These are phyloP conservation scores for Semicossyphus pulcher DNA, from an alignment of 2,113 vertebrate genomes.

Conservation along the genomic window DNA sequence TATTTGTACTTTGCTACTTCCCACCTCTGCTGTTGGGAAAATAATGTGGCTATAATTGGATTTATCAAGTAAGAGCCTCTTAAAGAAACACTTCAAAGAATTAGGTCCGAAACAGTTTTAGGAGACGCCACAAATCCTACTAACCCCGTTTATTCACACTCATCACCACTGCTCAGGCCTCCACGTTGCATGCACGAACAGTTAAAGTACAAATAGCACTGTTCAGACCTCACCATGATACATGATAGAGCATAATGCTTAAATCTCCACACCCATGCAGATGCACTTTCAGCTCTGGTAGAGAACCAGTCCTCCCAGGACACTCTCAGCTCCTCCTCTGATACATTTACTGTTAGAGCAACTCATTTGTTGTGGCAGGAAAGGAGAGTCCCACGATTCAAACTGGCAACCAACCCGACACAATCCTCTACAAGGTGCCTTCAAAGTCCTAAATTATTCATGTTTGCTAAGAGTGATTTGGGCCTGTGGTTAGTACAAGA, in stretches of 20 bases:
- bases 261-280: not conserved
- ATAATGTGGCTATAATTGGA: too few relatives aligned
- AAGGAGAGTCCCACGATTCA: too few relatives aligned
- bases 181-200: not conserved
- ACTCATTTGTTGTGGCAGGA: constrained; percentile 10
- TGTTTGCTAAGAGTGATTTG: too few relatives aligned
- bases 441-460: too few relatives aligned
- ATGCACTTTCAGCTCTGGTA: not conserved
- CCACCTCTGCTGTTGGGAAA: too few relatives aligned
- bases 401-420: not conserved
- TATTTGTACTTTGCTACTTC: too few relatives aligned
- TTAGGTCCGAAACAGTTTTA: too few relatives aligned
- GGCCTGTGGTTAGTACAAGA: not conserved
- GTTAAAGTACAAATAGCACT: not conserved
- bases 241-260: not conserved
- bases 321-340: not conserved
- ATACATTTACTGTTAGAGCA: not conserved
- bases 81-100: too few relatives aligned
- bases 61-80: too few relatives aligned
- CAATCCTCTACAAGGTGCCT: not conserved
- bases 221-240: not conserved
- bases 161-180: not conserved
- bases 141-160: too few relatives aligned
- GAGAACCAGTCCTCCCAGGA: not conserved
- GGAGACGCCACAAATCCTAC: too few relatives aligned